These are phyloP conservation scores for Taphrorychus bicolor DNA, from an alignment of 2,888 invertebrate species.

Conservation along the genomic window DNA sequence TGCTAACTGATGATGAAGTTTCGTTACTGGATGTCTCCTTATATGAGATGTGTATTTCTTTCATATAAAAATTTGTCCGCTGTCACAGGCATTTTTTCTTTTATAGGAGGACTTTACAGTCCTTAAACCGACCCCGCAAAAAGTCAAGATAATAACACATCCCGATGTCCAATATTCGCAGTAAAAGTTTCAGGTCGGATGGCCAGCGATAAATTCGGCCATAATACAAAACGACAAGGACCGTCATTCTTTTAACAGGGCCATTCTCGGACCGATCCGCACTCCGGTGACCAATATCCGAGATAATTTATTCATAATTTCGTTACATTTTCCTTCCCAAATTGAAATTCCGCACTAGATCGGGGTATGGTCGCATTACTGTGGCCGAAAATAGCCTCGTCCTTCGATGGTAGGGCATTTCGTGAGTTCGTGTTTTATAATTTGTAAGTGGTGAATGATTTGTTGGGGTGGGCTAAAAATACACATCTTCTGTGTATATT, in stretches of 20 bases:
- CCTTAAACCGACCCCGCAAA: no score
- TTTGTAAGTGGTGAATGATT: no score
- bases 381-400: neutral
- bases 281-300: slow-evolving; percentile 32
- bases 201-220: slow-evolving; percentile 4
- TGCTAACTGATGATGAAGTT: no score
- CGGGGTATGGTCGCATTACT: neutral
- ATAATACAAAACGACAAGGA: slow-evolving; percentile 12
- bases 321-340: slow-evolving; percentile 33
- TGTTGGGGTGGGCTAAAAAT: no score
- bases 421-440: no score
- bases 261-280: slow-evolving; percentile 8
- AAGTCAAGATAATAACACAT: slow-evolving; percentile 2
- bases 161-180: slow-evolving; percentile 16
- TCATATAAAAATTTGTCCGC: no score
- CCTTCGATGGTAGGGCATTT: no score
- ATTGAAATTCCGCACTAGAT: slow-evolving; percentile 35
- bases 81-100: no score
- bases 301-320: slow-evolving; percentile 39
- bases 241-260: slow-evolving; percentile 18
- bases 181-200: slow-evolving; percentile 6
- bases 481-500: no score
- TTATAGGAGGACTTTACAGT: no score
- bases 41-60: no score
- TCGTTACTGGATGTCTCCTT: no score